These are phyloP conservation scores for Tolmerus cingulatus DNA, from an alignment of 2,888 invertebrate species.

Conservation along the genomic window DNA sequence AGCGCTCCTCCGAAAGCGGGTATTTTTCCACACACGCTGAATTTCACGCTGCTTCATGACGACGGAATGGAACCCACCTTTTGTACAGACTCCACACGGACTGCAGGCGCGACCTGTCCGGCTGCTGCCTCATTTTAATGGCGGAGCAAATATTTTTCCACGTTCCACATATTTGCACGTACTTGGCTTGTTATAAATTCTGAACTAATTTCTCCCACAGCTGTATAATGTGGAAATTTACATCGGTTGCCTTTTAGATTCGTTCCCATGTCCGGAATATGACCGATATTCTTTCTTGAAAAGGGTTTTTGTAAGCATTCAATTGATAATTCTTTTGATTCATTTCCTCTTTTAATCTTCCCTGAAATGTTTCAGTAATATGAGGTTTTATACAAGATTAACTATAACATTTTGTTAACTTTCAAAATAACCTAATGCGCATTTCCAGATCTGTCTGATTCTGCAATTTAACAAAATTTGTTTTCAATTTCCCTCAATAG, in stretches of 20 bases:
- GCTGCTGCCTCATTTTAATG: background rate
- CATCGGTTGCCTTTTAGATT: background rate
- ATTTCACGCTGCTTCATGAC: background rate
- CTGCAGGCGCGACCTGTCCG: background rate
- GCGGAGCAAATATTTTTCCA: background rate
- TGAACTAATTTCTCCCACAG: background rate
- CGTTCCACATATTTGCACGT: background rate
- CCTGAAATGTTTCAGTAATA: too few relatives aligned
- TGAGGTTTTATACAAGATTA: too few relatives aligned
- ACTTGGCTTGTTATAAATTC: background rate
- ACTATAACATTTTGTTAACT: too few relatives aligned
- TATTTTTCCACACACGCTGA: background rate
- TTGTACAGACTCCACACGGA: background rate
- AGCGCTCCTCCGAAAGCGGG: background rate
- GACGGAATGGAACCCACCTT: background rate
- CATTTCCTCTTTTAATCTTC: background rate
- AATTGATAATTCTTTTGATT: background rate
- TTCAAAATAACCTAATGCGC: too few relatives aligned
- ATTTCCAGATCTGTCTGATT: too few relatives aligned
- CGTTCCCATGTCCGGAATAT: background rate
- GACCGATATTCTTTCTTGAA: background rate
- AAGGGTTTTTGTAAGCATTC: background rate
- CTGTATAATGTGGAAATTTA: background rate
- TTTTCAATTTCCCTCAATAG: too few relatives aligned
- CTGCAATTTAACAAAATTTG: too few relatives aligned